Conservation (phyloP, 2,888 invertebrate genomes). For the Caenorhabditis sp. region DNA sequence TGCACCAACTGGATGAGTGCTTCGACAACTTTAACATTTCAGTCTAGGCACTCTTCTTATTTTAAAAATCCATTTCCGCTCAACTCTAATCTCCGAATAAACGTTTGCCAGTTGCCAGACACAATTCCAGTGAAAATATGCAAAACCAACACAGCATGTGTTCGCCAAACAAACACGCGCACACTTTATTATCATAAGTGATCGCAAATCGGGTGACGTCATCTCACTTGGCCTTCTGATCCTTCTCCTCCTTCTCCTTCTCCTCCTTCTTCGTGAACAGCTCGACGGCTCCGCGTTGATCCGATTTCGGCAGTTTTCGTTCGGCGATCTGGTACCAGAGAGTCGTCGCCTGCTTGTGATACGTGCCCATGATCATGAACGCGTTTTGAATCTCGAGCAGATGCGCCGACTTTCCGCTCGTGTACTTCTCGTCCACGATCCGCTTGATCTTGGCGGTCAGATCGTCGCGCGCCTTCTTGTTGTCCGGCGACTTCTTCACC, state of each 20-base stretch:
- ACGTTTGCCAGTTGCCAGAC: no score
- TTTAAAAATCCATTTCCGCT: no score
- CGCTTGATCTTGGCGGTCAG: not conserved
- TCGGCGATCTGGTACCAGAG: conserved; percentile 32
- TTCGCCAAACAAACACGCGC: no score
- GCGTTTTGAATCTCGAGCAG: conserved; percentile 32
- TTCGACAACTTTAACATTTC: no score
- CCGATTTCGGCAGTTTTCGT: conserved; percentile 7
- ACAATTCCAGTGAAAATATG: no score
- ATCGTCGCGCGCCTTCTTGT: conserved; percentile 4
- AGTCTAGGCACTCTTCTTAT: no score
- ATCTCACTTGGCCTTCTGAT: not conserved
- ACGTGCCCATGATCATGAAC: conserved; percentile 20
- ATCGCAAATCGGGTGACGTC: no score
- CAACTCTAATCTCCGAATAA: no score
- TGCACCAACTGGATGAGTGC: no score
- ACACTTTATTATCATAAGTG: conserved; percentile 35
- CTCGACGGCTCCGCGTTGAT: conserved; percentile 10
- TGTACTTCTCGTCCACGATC: conserved; percentile 31
- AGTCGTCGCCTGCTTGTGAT: not conserved
- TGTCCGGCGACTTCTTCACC: conserved; percentile 17
- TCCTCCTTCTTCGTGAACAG: conserved; percentile 6
- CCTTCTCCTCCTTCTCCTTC: not conserved
- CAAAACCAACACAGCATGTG: no score
- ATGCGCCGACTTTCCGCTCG: conserved; percentile 17